Evolutionary conservation across 2,888 invertebrate genomes (phyloP).

Genomic region (Amphipoea oculea): DNA sequence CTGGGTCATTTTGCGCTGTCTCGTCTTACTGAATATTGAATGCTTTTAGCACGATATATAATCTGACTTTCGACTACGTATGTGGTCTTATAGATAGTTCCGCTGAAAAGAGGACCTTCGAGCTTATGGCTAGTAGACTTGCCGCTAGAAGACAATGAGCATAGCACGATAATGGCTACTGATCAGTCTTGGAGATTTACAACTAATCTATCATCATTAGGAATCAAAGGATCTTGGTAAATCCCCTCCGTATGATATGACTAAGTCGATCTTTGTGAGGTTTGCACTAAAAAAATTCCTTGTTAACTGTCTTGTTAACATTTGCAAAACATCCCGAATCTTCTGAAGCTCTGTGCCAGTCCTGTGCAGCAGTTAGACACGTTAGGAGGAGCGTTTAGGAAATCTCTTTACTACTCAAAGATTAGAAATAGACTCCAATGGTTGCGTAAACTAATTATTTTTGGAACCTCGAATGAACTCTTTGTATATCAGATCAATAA

Average conservation of each 20-base stretch:
- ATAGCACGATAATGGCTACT: not conserved
- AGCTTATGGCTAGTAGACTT: not conserved
- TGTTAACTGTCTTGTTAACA: not conserved
- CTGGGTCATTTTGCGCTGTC: too few relatives aligned
- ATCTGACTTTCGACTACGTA: not conserved
- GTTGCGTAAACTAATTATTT: not conserved
- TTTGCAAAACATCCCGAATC: not conserved
- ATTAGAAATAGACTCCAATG: not conserved
- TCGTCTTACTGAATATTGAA: not conserved
- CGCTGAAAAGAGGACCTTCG: not conserved
- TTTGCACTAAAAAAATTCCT: not conserved
- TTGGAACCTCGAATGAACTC: not conserved
- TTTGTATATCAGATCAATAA: slow-evolving; percentile 17
- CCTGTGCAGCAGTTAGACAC: not conserved
- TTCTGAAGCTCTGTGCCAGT: not conserved
- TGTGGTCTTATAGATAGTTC: not conserved
- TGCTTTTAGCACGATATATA: too few relatives aligned
- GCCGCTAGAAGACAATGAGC: not conserved
- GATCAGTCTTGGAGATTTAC: not conserved
- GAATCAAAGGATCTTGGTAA: not conserved
- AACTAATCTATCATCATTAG: not conserved
- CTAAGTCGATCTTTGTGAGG: not conserved
- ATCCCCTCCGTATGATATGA: too few relatives aligned
- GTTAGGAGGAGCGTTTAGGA: too few relatives aligned
- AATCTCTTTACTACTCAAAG: not conserved